Conservation (phyloP, 2,888 invertebrate species). For the Hesperia comma region DNA sequence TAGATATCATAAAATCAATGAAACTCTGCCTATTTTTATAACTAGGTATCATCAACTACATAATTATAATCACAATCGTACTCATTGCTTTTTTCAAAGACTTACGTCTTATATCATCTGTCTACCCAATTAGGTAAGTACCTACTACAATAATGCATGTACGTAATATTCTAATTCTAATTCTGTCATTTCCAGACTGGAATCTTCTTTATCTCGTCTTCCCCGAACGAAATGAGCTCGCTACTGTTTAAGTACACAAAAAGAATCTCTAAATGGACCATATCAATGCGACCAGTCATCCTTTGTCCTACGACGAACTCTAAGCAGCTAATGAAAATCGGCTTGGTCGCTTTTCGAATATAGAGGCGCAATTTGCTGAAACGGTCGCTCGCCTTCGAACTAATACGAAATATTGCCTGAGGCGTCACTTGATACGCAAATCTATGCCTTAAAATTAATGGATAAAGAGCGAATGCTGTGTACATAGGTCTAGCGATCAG, state of each 20-base stretch:
- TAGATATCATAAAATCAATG: too few species aligned
- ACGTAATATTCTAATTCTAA: neutral
- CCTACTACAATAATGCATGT: too few species aligned
- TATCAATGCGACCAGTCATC: slow-evolving; percentile 50
- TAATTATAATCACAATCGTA: too few species aligned
- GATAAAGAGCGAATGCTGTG: slow-evolving; percentile 17
- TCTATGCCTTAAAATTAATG: slow-evolving; percentile 49
- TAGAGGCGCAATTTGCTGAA: slow-evolving; percentile 75
- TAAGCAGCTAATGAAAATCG: slow-evolving; percentile 75
- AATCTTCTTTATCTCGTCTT: slow-evolving; percentile 24
- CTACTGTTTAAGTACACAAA: slow-evolving; percentile 13
- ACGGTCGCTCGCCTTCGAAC: slow-evolving; percentile 65
- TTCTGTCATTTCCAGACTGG: neutral
- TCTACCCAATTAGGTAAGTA: too few species aligned
- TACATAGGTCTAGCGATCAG: slow-evolving; percentile 22
- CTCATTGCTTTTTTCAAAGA: too few species aligned
- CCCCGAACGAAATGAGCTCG: slow-evolving; percentile 23
- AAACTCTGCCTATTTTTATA: too few species aligned
- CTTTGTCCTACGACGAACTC: slow-evolving; percentile 57
- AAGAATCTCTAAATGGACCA: slow-evolving; percentile 26
- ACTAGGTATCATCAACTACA: too few species aligned
- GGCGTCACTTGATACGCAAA: slow-evolving; percentile 48
- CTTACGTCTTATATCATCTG: too few species aligned
- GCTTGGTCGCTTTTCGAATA: slow-evolving; percentile 73
- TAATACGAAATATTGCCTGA: slow-evolving; percentile 66